A percentile compares a stretch with the other conserved stretches of the same genome.
Conservation (phyloP, 2,113 vertebrate genomes). For the Takifugu flavidus region DNA sequence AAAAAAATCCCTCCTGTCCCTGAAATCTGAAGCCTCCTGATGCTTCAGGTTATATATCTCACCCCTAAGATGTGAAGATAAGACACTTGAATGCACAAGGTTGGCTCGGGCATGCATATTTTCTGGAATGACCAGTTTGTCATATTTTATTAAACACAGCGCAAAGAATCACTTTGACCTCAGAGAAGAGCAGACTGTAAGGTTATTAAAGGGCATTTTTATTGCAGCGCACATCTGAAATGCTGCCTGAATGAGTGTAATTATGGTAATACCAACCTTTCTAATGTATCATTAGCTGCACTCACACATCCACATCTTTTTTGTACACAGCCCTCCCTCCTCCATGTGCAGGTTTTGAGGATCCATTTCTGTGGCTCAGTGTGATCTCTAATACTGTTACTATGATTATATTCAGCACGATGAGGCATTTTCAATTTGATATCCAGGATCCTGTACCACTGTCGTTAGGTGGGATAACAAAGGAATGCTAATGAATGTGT, state of each 20-base stretch:
- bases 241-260: slow-evolving; percentile 62
- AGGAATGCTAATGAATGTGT: slow-evolving; percentile 46
- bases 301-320: slow-evolving; percentile 45
- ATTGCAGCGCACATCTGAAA: slow-evolving; percentile 51
- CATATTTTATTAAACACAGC: slow-evolving; percentile 13
- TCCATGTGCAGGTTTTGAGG: slow-evolving; percentile 30
- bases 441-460: slow-evolving; percentile 2
- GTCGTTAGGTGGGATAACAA: slow-evolving; percentile 32
- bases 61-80: slow-evolving; percentile 5
- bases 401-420: slow-evolving; percentile 45
- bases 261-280: slow-evolving; percentile 65
- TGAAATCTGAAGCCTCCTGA: slow-evolving; percentile 9
- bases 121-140: slow-evolving; percentile 9
- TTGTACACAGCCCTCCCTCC: slow-evolving; percentile 30
- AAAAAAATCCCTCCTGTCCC: slow-evolving; percentile 2
- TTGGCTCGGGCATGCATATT: background rate
- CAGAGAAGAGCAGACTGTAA: slow-evolving; percentile 39
- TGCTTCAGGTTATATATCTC: slow-evolving; percentile 1
- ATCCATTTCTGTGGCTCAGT: slow-evolving; percentile 37
- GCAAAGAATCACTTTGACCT: slow-evolving; percentile 38
- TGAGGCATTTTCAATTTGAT: slow-evolving; percentile 42
- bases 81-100: background rate
- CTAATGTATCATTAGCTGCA: slow-evolving; percentile 66
- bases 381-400: slow-evolving; percentile 25
- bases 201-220: slow-evolving; percentile 43